Conservation (phyloP, 2,113 vertebrate species). For the Cebus imitator region DNA sequence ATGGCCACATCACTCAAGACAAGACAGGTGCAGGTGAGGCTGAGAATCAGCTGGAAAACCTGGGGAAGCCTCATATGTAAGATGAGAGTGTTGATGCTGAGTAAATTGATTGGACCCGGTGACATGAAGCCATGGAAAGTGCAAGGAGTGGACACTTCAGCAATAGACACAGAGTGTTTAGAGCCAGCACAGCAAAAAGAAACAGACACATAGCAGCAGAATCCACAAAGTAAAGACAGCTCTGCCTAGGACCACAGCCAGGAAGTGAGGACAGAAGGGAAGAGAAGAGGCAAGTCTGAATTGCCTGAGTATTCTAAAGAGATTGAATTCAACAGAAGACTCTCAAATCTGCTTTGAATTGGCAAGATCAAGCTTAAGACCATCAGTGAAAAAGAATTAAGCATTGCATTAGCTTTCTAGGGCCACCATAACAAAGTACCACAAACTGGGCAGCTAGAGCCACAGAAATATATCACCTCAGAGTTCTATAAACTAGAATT, state of each 20-base stretch:
- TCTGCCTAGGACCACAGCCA: background rate
- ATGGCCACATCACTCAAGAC: background rate
- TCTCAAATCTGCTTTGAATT: slow-evolving; percentile 16
- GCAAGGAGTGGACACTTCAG: background rate
- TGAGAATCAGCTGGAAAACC: background rate
- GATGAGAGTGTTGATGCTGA: background rate
- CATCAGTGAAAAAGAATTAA: background rate
- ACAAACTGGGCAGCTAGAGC: background rate
- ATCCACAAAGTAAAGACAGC: background rate
- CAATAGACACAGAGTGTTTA: background rate
- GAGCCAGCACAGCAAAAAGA: background rate
- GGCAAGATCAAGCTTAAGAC: background rate
- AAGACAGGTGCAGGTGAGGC: background rate
- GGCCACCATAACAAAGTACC: background rate
- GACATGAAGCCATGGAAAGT: background rate
- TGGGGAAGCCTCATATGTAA: background rate
- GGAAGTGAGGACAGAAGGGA: background rate
- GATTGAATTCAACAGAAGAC: background rate
- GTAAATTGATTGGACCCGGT: background rate
- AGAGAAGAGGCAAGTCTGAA: background rate
- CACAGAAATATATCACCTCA: background rate
- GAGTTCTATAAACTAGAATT: background rate
- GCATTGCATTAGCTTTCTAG: background rate
- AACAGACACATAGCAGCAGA: background rate
- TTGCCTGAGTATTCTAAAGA: background rate